Percentiles rank a stretch among this genome's conserved stretches.
phyloP scores from a whole-genome alignment of 2,797 vertebrate genomes.

The Phaenicophaeus curvirostris region DNA sequence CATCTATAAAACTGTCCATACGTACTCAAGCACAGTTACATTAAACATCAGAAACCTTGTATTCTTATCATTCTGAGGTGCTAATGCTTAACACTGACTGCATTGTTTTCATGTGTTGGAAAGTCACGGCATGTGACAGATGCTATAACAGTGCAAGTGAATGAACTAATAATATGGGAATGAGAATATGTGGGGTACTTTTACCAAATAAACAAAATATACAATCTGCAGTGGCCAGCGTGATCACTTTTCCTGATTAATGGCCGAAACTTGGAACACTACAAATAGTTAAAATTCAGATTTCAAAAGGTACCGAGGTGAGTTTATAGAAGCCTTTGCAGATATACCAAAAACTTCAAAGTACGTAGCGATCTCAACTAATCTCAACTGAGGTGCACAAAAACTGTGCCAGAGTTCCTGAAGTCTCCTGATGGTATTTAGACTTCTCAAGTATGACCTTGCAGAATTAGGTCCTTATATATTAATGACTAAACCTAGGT shows the following conservation, averaged over 20 bases:
- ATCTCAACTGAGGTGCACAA: not conserved
- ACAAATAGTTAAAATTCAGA: not conserved
- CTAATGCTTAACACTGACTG: not conserved
- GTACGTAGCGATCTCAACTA: not conserved
- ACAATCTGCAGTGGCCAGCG: not conserved
- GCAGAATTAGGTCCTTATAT: not conserved
- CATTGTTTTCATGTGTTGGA: not conserved
- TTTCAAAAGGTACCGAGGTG: not conserved
- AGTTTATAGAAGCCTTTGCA: not conserved
- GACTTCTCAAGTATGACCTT: not conserved
- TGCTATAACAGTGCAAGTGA: not conserved
- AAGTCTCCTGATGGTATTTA: not conserved
- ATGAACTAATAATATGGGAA: not conserved
- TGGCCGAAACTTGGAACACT: rapidly evolving
- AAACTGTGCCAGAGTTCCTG: not conserved
- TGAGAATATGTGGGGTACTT: not conserved
- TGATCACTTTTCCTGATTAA: rapidly evolving
- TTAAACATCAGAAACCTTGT: not conserved
- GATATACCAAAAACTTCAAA: not conserved
- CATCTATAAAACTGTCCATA: not conserved
- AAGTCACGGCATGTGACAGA: not conserved
- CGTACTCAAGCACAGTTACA: not conserved
- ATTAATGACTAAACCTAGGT: not conserved
- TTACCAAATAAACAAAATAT: not conserved
- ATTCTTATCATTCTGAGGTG: not conserved